Evolutionary conservation across 30 jellyfish, hydroid and myxozoan genomes (phyloP), one percentile per base, ranked within the genome.

Genomic region (Hydractinia symbiolongicarpus): DNA sequence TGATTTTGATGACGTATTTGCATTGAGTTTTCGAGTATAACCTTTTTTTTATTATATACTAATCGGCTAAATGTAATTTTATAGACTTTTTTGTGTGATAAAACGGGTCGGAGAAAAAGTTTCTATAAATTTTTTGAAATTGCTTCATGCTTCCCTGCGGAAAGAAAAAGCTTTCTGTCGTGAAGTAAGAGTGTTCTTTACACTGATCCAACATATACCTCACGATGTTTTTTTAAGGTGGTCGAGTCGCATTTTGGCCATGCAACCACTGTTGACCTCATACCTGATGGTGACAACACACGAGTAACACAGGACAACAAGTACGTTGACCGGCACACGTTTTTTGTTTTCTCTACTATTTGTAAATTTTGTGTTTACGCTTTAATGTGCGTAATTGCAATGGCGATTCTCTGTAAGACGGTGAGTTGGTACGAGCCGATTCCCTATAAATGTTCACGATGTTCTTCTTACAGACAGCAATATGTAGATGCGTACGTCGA

Each of bases 1-100:
- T 7, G 95, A 83, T 51, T 70, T 91, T 17, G 86, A 57, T 53
- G 91, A 86, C 2, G 74, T 78, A 7, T 88, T 84, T 54, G 93
- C 70, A 44, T 71, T 85, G 61, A 84, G 50, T 53, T 88, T 88
- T 84, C 88, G 83, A 88, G 96, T 88, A 55, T 44, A 82, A 68
- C 30, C 8, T 64, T 64, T 6, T 6, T 13, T 7, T 0, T 30
- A 1, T 30, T 30, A 30, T 30, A 30, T 30, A 30, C 44, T 30
- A 30, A 30, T 30, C 44, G 44, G 44, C 44, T 30, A 30, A 30
- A 30, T 30, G 44, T 30, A 30, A 30, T 30, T 30, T 30, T 30
- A 30, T 2, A 30, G 44, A 30, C 44, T 30, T 30, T n/a, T 30
- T 30, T 30, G 44, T 30, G 2, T 30, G 44, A 30, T 30, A 30